phyloP scores from a whole-genome alignment of 1,140 invertebrate species.

The Drosophila littoralis region DNA sequence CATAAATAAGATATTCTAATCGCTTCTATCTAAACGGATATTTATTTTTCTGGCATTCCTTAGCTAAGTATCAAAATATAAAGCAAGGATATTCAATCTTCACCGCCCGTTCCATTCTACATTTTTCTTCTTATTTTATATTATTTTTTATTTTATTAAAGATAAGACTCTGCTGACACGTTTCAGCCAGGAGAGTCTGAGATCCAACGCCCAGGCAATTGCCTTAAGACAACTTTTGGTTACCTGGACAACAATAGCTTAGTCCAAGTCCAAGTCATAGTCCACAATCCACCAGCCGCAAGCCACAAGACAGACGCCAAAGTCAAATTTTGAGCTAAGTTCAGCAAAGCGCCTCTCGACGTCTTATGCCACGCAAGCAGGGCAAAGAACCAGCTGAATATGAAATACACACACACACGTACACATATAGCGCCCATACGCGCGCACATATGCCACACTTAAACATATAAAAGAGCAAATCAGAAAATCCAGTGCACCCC shows the following conservation, averaged over 20 bases:
- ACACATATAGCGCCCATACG: background rate
- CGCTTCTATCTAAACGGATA: too few species aligned
- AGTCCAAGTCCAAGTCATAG: background rate
- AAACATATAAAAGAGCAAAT: slow-evolving; percentile 74
- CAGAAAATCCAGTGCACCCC: slow-evolving; percentile 70
- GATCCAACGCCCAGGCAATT: slow-evolving; percentile 23
- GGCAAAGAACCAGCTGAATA: background rate
- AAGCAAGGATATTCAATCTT: too few species aligned
- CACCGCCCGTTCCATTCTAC: too few species aligned
- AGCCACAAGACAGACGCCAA: background rate
- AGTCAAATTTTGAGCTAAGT: slow-evolving; percentile 60
- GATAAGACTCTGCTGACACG: slow-evolving; percentile 41
- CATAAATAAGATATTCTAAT: too few species aligned
- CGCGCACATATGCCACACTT: slow-evolving; percentile 2
- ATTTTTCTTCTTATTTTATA: background rate
- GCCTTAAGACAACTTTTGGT: slow-evolving; percentile 17
- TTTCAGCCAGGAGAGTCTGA: slow-evolving; percentile 10
- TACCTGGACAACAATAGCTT: slow-evolving; percentile 38
- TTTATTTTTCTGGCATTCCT: too few species aligned
- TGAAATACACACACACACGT: slow-evolving; percentile 5
- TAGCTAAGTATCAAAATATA: too few species aligned
- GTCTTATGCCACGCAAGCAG: slow-evolving; percentile 29
- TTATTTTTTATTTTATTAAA: background rate
- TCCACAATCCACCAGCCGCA: slow-evolving; percentile 35
- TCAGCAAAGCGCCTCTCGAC: slow-evolving; percentile 61